Evolutionary conservation across 2,888 invertebrate genomes (phyloP), one percentile per base, ranked within the genome.

Genomic region (Cecidostiba fungosa): DNA sequence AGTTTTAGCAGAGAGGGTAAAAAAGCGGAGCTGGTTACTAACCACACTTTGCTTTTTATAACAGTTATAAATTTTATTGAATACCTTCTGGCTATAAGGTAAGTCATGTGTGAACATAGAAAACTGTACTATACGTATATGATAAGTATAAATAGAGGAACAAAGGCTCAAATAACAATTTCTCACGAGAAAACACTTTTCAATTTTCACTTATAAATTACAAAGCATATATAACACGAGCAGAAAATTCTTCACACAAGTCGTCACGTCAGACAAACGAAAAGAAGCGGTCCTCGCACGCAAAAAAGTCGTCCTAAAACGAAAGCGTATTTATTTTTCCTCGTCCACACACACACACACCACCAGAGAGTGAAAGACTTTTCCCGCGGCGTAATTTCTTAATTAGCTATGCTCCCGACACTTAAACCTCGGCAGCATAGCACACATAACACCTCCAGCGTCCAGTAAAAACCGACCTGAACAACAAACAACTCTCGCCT

Each of bases 321-420:
- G 79, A 79, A 79, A 79, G 79, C 69, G 29, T n/a, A 23, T 70
- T 79, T 79, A 50, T 70, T 79, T 70, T 16, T 70, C 29, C 50
- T n/a, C n/a, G 8, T 16, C 14, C 66, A 19, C n/a, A n/a, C n/a
- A n/a, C n/a, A n/a, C n/a, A n/a, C n/a, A n/a, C 23, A 47, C 6
- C 69, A 8, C 14, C 23, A 29, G n/a, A 29, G 29, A 19, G 69
- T 23, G 70, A 79, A 70, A 79, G 50, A 50, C 70, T 79, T 70
- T 70, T 70, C 47, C 70, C 70, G 26, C 29, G 8, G 12, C 19
- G 26, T 70, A 79, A 79, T 43, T 79, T 79, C 70, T 70, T 79
- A 69, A 79, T 79, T 79, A 79, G 79, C 47, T 50, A 79, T 70
- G 79, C 69, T 47, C 32, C 79, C 70, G 16, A 14, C 59, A 77